Base-by-base conservation (phyloP, 2,888 invertebrate genomes). In the Baccha elongata region DNA sequence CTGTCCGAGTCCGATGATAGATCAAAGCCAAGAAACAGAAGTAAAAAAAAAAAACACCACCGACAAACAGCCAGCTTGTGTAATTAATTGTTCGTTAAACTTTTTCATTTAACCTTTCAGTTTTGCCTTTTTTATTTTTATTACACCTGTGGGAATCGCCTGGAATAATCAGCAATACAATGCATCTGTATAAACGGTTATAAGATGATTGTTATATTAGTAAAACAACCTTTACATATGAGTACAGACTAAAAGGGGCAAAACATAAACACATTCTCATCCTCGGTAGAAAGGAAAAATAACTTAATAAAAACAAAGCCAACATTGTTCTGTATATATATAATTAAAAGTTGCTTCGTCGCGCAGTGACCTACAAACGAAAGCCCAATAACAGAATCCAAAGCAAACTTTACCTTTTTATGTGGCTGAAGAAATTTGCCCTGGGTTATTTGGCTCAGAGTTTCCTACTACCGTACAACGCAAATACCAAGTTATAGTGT, bases 11-110 rank as follows among this genome's bases (percentile, higher is more conserved):
- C 53, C 11, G 44, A 55, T 55, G 55, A 58, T 58, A 58, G 58
- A 58, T 58, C 58, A 58, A 58, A 58, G 23, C 32, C 11, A 15
- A 58, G 40, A 44, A 37, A 17, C 52, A 10, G 5, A 19, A 46
- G 15, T 42, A 44, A 11, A 42, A 42, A n/a, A 21, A 37, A 53
- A 55, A n/a, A 21, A n/a, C n/a, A 37, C 10, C 19, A 21, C 29
- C 48, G 46, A 37, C 58, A 60, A 65, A 67, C 65, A 32, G 8
- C 29, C 46, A 71, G 71, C 81, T 75, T 52, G 65, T 60, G 75
- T 81, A 81, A 81, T 81, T 81, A 81, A 81, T 81, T 81, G 81
- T 81, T 76, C 81, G 76, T 81, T 81, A 81, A 81, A 75, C 65
- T 75, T 81, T 81, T 81, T 71, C 58, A 19, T 72, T 79, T 73